Evolutionary conservation across 2,888 invertebrate genomes (phyloP).

Genomic region (Agriopis leucophaearia): DNA sequence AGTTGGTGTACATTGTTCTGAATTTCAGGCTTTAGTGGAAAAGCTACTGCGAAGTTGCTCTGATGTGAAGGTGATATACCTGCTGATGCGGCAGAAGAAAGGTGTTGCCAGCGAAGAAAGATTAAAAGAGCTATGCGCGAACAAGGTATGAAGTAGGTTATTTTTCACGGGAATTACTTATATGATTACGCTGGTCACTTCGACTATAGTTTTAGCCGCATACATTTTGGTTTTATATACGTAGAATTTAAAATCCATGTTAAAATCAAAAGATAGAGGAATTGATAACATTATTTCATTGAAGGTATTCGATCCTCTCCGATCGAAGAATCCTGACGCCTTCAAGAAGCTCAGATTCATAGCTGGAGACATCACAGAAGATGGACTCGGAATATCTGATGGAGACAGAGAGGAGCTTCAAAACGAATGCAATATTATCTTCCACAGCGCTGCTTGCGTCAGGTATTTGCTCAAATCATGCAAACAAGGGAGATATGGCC

Average conservation of each 20-base stretch:
- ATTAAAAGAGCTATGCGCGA: constrained; percentile 79
- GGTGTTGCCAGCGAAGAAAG: constrained; percentile 87
- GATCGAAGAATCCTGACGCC: constrained; percentile 83
- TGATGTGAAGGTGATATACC: constrained; percentile 87
- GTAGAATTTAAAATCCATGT: too few species aligned
- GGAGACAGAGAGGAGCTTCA: constrained; percentile 86
- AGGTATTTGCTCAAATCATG: constrained; percentile 63
- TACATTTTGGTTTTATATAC: too few species aligned
- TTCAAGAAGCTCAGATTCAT: constrained; percentile 89
- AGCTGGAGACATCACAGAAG: constrained; percentile 88
- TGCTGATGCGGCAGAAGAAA: constrained; percentile 90
- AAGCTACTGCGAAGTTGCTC: constrained; percentile 91
- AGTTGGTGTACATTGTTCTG: not conserved
- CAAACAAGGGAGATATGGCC: too few species aligned
- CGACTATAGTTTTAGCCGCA: too few species aligned
- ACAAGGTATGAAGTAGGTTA: constrained; percentile 57
- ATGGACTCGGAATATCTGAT: constrained; percentile 86
- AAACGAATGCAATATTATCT: constrained; percentile 89
- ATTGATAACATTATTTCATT: constrained; percentile 19
- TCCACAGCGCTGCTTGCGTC: constrained; percentile 95
- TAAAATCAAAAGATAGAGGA: not conserved
- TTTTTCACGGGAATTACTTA: too few species aligned
- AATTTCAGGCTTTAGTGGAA: constrained; percentile 88
- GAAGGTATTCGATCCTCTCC: constrained; percentile 85
- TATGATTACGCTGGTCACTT: too few species aligned